Percentiles rank a stretch among this genome's conserved stretches.
phyloP scores from a whole-genome alignment of 2,888 invertebrate species.

The Stenchaetothrips biformis region DNA sequence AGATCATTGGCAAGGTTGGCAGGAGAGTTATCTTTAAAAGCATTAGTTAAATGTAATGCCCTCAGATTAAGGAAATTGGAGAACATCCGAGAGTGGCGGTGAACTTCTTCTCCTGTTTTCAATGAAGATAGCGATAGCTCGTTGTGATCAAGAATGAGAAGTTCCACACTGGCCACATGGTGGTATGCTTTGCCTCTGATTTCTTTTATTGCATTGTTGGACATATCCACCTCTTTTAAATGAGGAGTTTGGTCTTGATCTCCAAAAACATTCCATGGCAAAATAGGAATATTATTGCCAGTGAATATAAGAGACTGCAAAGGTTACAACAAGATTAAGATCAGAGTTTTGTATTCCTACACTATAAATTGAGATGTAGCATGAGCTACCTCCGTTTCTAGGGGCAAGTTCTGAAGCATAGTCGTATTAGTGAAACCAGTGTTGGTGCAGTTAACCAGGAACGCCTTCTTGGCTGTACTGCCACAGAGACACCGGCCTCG shows the following conservation, averaged over 20 bases:
- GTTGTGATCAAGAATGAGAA: conserved; percentile 67
- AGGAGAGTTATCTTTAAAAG: conserved; percentile 62
- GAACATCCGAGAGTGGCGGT: conserved; percentile 49
- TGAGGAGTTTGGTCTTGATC: conserved; percentile 55
- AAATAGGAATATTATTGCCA: conserved; percentile 59
- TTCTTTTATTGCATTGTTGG: conserved; percentile 63
- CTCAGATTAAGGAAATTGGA: conserved; percentile 65
- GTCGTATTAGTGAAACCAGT: conserved; percentile 55
- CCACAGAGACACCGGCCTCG: not conserved
- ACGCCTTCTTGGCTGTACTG: not conserved
- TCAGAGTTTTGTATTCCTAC: conserved; percentile 4
- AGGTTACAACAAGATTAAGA: conserved; percentile 28
- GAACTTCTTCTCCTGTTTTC: not conserved
- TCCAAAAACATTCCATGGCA: conserved; percentile 69
- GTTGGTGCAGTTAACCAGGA: conserved; percentile 65
- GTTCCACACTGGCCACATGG: conserved; percentile 62
- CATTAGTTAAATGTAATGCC: conserved; percentile 66
- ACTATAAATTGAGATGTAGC: not conserved
- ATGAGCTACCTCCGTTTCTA: conserved; percentile 53
- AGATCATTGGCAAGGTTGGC: conserved; percentile 59
- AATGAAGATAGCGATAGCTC: conserved; percentile 56
- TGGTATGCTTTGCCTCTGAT: conserved; percentile 71
- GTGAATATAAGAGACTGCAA: conserved; percentile 62
- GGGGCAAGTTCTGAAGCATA: conserved; percentile 58
- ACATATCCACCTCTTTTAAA: conserved; percentile 65